phyloP scores from a whole-genome alignment of 2,888 invertebrate genomes.

The Smittia sp. region DNA sequence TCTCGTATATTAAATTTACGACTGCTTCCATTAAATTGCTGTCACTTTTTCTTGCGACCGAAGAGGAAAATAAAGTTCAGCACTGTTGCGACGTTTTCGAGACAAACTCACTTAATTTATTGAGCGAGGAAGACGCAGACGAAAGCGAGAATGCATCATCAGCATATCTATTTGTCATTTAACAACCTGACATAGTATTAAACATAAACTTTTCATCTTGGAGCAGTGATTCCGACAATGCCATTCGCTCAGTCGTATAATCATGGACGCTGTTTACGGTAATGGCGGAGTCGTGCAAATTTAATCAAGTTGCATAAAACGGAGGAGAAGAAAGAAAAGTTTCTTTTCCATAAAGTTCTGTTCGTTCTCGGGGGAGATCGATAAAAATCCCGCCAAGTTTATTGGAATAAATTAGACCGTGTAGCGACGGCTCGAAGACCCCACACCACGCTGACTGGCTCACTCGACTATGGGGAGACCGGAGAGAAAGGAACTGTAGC shows the following conservation, averaged over 20 bases:
- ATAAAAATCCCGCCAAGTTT: conserved; percentile 27
- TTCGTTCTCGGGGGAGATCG: conserved; percentile 21
- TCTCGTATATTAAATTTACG: conserved; percentile 24
- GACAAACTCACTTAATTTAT: not conserved
- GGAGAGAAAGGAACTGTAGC: not conserved
- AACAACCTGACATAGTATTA: not conserved
- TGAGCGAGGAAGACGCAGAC: not conserved
- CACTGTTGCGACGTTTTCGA: not conserved
- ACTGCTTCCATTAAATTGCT: not conserved
- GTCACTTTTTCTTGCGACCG: not conserved
- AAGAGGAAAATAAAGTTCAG: not conserved
- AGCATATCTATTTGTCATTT: conserved; percentile 9
- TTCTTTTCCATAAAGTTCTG: not conserved
- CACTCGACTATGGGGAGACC: not conserved
- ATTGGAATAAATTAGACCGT: conserved; percentile 21
- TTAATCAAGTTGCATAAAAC: conserved; percentile 9
- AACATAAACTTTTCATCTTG: conserved; percentile 1
- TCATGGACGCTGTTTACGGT: conserved; percentile 10
- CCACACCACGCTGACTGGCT: conserved; percentile 7
- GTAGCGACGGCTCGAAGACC: not conserved
- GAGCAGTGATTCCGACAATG: not conserved
- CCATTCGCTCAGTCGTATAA: not conserved
- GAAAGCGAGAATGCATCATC: conserved; percentile 10
- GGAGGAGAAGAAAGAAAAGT: not conserved
- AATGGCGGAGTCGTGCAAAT: conserved; percentile 15